Base-by-base conservation (phyloP, 2,113 vertebrate species). In the Potamarius usumacintae region DNA sequence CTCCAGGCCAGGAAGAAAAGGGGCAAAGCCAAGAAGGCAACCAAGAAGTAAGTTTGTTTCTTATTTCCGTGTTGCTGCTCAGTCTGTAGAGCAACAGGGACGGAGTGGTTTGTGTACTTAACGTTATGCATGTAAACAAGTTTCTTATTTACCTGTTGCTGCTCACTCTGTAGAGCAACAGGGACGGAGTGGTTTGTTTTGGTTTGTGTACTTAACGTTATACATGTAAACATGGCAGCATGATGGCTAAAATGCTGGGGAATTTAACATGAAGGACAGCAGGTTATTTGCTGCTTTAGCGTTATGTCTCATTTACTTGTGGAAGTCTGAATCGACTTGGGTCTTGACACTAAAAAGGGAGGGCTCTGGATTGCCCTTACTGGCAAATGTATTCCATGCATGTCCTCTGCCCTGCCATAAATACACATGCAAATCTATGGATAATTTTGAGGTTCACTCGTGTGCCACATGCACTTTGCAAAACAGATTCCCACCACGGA, bases 1-100 rank as follows among this genome's bases (percentile, higher is more conserved):
- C 96, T 99, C 90, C 98, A 99, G 95, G 98, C 98, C 89, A 96
- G 97, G 82, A 99, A 99, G 95, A 99, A 98, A 92, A 96, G 97
- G 92, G 96, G 92, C 85, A 99, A 99, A 93, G 96, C 96, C 88
- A 99, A 98, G 95, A 99, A 99, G 92, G 95, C 97, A 92, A 97
- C 92, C 95, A 97, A 97, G 92, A 99, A 98, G 97, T 98, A 92
- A 98, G 97, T 94, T n/a, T 25, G 4, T n/a, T 18, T 22, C 17
- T 67, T 10, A 5, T 67, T 78, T 72, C 7, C 20, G 12, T 22
- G 5, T 42, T 82, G 53, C 1, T 67, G 25, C 27, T 53, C 71
- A 77, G 60, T 65, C 0, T 79, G 8, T 60, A 62, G 42, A 22
- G 5, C 62, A 27, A 72, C 42, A n/a, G 53, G 62, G 14, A 80